Percentiles rank a stretch among this genome's conserved stretches.
phyloP scores from a whole-genome alignment of 2,113 vertebrate species.

The Gavia stellata region DNA sequence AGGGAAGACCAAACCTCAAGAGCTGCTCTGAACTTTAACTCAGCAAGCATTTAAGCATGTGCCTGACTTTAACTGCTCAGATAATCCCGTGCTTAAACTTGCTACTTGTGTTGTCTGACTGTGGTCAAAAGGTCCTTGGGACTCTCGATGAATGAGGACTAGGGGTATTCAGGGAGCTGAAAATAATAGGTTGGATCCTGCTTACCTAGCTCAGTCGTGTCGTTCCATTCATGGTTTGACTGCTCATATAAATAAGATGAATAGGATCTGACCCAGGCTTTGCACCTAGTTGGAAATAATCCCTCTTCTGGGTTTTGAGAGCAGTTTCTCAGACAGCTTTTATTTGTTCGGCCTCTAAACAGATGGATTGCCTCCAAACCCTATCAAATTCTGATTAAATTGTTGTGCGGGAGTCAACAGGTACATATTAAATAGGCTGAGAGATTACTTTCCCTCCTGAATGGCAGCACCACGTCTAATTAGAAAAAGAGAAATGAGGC shows the following conservation, averaged over 20 bases:
- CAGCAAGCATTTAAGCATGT: not conserved
- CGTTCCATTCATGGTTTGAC: not conserved
- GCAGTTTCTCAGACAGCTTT: not conserved
- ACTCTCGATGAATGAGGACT: not conserved
- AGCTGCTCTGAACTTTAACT: not conserved
- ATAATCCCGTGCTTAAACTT: slow-evolving; percentile 4
- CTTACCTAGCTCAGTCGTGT: not conserved
- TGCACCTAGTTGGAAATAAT: slow-evolving; percentile 15
- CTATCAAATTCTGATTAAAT: slow-evolving; percentile 8
- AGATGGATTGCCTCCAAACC: not conserved
- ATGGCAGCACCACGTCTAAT: not conserved
- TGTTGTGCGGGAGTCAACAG: not conserved
- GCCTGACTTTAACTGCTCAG: not conserved
- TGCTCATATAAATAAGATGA: slow-evolving; percentile 9
- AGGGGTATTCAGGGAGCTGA: not conserved
- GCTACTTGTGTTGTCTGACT: not conserved
- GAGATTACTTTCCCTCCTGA: not conserved
- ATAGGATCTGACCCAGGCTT: not conserved
- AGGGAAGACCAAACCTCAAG: not conserved
- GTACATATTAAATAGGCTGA: slow-evolving; percentile 11
- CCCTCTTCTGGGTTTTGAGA: not conserved
- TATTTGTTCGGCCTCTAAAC: not conserved
- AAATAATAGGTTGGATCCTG: not conserved
- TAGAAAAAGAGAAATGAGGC: slow-evolving; percentile 21
- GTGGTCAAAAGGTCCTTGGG: not conserved